Evolutionary conservation across 2,797 vertebrate species (phyloP).

Genomic region (Enteromius mattozi): DNA sequence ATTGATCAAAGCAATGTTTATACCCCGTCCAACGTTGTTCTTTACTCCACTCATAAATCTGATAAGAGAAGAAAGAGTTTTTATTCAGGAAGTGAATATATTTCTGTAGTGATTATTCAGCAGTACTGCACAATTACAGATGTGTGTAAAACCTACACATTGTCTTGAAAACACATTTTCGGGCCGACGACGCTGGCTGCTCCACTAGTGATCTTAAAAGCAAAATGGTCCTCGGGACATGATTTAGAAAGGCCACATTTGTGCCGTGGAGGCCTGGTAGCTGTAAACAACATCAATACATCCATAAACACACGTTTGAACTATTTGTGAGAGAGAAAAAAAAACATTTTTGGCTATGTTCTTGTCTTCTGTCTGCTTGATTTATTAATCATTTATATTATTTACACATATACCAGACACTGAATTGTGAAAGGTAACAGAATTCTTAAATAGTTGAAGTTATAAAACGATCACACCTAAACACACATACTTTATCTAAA

Average conservation of each 20-base stretch:
- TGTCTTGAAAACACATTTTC: constrained; percentile 93
- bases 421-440: not conserved
- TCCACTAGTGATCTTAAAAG: constrained; percentile 96
- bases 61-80: constrained; percentile 3
- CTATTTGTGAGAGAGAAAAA: no score
- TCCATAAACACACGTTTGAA: not conserved
- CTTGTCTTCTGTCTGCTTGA: not conserved
- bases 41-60: constrained; percentile 96
- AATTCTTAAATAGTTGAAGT: not conserved
- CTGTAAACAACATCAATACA: constrained; percentile 68
- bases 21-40: constrained; percentile 96
- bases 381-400: not conserved
- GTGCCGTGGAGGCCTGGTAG: constrained; percentile 77
- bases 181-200: constrained; percentile 96
- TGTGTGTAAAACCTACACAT: constrained; percentile 79
- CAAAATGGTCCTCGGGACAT: constrained; percentile 88
- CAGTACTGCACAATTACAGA: not conserved
- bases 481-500: not conserved
- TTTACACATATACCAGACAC: not conserved
- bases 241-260: constrained; percentile 91
- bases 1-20: constrained; percentile 91
- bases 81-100: not conserved
- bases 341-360: not conserved
- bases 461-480: not conserved
- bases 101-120: not conserved